Conservation (phyloP, 2,113 vertebrate species). For the Nipponia nippon region DNA sequence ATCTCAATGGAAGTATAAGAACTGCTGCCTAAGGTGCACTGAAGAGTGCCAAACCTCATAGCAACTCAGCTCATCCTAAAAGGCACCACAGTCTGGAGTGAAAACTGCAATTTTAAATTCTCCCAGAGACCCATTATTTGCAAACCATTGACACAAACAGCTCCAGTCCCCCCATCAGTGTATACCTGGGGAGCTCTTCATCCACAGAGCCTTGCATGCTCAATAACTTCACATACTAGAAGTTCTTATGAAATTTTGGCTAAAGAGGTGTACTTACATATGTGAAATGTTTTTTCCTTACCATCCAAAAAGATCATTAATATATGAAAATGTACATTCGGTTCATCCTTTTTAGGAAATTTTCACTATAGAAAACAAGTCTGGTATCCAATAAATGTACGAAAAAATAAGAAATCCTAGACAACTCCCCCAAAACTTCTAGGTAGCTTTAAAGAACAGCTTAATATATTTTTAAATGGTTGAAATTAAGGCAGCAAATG, state of each 20-base stretch:
- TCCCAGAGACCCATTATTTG: conserved; percentile 79
- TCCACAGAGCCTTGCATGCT: conserved; percentile 42
- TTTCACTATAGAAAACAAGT: conserved; percentile 4
- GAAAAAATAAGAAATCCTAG: neutral
- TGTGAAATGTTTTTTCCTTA: neutral
- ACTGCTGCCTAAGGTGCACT: conserved; percentile 70
- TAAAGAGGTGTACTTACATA: conserved; percentile 36
- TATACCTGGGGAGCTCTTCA: conserved; percentile 68
- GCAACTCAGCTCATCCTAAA: conserved; percentile 75
- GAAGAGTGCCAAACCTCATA: conserved; percentile 71
- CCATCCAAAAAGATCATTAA: neutral
- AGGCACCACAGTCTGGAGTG: conserved; percentile 64
- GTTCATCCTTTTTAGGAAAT: neutral
- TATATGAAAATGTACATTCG: neutral
- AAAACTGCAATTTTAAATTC: conserved; percentile 75
- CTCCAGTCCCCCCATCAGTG: conserved; percentile 62
- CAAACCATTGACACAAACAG: conserved; percentile 76
- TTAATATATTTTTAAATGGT: neutral
- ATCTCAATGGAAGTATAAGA: conserved; percentile 72
- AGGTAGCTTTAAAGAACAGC: neutral
- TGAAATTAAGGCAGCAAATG: neutral
- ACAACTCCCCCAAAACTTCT: neutral
- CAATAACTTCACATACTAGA: conserved; percentile 57
- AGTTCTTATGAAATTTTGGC: conserved; percentile 62
- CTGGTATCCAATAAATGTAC: neutral